Evolutionary conservation across 1,140 invertebrate genomes (phyloP).

Genomic region (Nautilus pompilius): DNA sequence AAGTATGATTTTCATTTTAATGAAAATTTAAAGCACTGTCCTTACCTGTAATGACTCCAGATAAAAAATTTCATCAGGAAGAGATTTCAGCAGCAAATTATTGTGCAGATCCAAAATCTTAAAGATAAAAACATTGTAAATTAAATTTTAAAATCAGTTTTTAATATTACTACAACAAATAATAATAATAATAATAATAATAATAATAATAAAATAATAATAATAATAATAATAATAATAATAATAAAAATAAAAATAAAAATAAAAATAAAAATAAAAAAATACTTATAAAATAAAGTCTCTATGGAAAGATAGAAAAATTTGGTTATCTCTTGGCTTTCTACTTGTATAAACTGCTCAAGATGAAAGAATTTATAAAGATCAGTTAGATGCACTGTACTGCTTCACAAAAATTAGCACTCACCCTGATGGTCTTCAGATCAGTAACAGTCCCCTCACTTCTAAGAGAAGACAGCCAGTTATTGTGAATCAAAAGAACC

Average conservation of each 20-base stretch:
- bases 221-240: not conserved
- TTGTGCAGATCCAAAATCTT: slow-evolving; percentile 68
- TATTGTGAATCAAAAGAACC: slow-evolving; percentile 62
- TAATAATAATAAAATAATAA: not conserved
- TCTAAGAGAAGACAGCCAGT: slow-evolving; percentile 66
- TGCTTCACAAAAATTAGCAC: slow-evolving; percentile 6
- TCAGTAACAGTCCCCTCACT: slow-evolving; percentile 70
- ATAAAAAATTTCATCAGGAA: slow-evolving; percentile 67
- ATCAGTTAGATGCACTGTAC: too few species aligned
- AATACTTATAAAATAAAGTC: not conserved
- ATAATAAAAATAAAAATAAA: not conserved
- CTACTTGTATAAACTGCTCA: too few species aligned
- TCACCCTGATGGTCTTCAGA: slow-evolving; percentile 65
- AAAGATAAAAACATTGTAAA: slow-evolving; percentile 4
- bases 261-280: not conserved
- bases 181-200: not conserved
- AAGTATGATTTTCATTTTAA: not conserved
- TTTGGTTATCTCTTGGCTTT: too few species aligned
- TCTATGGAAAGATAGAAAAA: too few species aligned
- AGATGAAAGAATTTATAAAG: too few species aligned
- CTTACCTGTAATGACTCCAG: slow-evolving; percentile 64
- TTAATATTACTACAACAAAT: not conserved
- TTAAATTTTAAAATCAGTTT: not conserved
- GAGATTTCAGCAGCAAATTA: slow-evolving; percentile 67
- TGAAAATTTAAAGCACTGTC: slow-evolving; percentile 54